Conservation (phyloP, 2,797 vertebrate species). For the Chaetodon trifasciatus region DNA sequence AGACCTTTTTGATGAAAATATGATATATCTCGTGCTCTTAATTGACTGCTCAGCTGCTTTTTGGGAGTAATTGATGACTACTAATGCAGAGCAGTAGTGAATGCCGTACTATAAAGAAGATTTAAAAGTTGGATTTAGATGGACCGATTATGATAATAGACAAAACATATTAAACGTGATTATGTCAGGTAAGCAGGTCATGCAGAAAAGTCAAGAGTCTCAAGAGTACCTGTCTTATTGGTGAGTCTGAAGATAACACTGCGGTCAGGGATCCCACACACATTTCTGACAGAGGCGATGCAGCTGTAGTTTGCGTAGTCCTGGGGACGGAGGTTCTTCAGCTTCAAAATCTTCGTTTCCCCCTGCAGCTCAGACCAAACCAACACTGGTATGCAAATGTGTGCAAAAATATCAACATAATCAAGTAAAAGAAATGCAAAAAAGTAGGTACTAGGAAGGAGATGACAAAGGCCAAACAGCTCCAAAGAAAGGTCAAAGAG, state of each 20-base stretch:
- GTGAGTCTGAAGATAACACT: slow-evolving; percentile 96
- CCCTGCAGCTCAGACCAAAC: slow-evolving; percentile 88
- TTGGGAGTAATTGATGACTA: no score
- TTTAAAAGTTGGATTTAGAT: not conserved
- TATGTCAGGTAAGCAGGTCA: no score
- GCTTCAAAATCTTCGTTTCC: slow-evolving; percentile 99
- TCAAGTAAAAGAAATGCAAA: slow-evolving; percentile 43
- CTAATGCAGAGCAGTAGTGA: no score
- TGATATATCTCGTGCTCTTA: no score
- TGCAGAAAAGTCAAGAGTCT: slow-evolving; percentile 12
- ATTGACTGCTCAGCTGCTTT: no score
- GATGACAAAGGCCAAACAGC: slow-evolving; percentile 61
- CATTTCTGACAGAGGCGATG: slow-evolving; percentile 95
- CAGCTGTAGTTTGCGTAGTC: slow-evolving; percentile 99
- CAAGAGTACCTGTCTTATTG: slow-evolving; percentile 91
- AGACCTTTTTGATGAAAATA: no score
- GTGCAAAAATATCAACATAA: slow-evolving; percentile 71
- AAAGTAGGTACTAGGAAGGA: slow-evolving; percentile 21
- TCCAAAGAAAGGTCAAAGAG: slow-evolving; percentile 60
- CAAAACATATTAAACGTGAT: no score
- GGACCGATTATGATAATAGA: no score
- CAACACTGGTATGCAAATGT: slow-evolving; percentile 86
- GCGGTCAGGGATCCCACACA: slow-evolving; percentile 96
- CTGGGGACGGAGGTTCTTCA: slow-evolving; percentile 98
- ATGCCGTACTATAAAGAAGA: no score